Percentiles rank a stretch among this genome's conserved stretches.
These are phyloP conservation scores for Hemiscyllium ocellatum DNA, from an alignment of 2,113 vertebrate genomes.

Conservation along the genomic window DNA sequence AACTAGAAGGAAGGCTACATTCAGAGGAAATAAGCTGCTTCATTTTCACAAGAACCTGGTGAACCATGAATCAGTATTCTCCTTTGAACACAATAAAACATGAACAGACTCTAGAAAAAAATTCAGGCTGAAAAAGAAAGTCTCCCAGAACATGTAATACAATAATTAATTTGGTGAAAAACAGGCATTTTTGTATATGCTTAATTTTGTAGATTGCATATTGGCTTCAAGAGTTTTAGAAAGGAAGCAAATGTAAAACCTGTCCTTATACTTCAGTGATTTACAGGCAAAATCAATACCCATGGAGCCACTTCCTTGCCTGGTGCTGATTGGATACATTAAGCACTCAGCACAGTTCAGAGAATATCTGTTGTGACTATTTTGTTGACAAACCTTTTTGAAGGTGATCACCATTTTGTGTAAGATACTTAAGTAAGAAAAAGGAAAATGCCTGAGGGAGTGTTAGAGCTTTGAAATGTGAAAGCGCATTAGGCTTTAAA, in stretches of 20 bases:
- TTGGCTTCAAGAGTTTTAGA: background rate
- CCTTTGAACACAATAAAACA: background rate
- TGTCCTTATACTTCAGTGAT: background rate
- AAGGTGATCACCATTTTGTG: background rate
- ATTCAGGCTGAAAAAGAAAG: background rate
- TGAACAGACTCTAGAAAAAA: background rate
- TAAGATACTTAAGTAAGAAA: background rate
- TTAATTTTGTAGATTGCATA: background rate
- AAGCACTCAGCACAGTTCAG: background rate
- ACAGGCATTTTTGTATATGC: background rate
- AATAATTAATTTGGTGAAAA: background rate
- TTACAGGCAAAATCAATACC: background rate
- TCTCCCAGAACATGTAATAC: background rate
- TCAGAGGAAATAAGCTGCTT: background rate
- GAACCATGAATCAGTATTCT: background rate
- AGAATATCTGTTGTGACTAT: background rate
- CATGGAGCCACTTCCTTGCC: background rate
- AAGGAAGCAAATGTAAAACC: background rate
- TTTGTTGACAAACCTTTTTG: background rate
- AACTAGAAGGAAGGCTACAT: background rate
- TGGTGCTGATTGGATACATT: background rate
- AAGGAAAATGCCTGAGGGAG: background rate
- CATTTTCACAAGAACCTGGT: background rate
- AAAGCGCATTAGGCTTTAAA: background rate
- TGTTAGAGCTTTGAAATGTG: background rate